Base-by-base conservation (phyloP, 2,888 invertebrate genomes). In the Cephalotes varians region DNA sequence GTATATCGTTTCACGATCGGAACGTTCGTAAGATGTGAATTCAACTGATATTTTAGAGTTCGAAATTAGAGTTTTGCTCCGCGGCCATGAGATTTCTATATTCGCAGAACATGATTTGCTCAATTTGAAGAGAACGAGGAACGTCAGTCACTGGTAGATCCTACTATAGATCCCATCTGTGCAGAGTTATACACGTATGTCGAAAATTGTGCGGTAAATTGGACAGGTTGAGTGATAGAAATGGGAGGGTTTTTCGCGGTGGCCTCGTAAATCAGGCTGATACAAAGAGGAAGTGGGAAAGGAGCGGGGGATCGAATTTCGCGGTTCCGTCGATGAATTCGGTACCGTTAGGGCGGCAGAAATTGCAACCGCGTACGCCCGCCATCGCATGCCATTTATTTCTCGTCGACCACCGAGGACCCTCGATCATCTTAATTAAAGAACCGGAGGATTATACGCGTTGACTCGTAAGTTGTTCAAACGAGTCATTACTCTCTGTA, bases 391-490 rank as follows among this genome's bases (percentile, higher is more conserved):
- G 73, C 28, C 81, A 81, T 82, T 85, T 85, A 85, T 80, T 84
- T 83, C 64, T 76, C 47, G 3, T 74, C 51, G 62, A 25, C 12
- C 56, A 64, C 28, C 40, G 54, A 67, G 56, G 65, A 83, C n/a
- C n/a, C n/a, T n/a, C n/a, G 74, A 86, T 83, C 71, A 72, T 85
- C 74, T 88, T 88, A 88, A 88, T 88, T 88, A 88, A 88, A 76
- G 88, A 67, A 76, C 86, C 51, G 82, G 44, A 21, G 76, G 62
- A 84, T 84, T 81, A 67, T 69, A 64, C 21, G 47, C 56, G 34
- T 65, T 65, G 58, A 58, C 37, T 77, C 80, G 31, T 54, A 67
- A 69, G 25, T 79, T 77, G 28, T 31, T 77, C 44, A 67, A 67
- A 77, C 40, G 67, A 67, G 31, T 77, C 54, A 44, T 69, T 65